These are phyloP conservation scores for Cinclus mexicanus DNA, from an alignment of 2,113 vertebrate species.

Conservation along the genomic window DNA sequence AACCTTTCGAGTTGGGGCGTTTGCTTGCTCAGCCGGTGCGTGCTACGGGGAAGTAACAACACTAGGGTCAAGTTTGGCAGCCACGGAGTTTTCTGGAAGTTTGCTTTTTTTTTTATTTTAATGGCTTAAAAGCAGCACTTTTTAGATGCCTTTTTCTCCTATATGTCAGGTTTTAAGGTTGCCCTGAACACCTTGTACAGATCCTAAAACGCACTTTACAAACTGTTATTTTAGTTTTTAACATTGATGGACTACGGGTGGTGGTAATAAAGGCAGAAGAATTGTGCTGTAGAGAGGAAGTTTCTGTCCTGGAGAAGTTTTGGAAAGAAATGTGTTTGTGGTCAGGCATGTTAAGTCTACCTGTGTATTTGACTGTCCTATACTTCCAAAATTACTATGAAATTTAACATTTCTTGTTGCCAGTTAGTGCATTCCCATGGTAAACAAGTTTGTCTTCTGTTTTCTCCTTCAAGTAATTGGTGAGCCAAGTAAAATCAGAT, in stretches of 20 bases:
- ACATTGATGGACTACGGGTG: neutral
- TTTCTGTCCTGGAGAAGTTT: neutral
- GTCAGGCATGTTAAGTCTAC: neutral
- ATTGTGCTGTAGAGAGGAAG: neutral
- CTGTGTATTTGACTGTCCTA: neutral
- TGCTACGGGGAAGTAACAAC: fast-evolving
- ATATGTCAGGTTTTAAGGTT: fast-evolving
- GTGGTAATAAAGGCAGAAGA: neutral
- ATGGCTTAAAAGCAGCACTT: neutral
- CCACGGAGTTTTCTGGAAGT: neutral
- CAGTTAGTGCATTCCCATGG: neutral
- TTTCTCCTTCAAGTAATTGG: neutral
- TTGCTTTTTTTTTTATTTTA: neutral
- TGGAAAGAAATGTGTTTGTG: neutral
- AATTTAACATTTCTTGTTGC: neutral
- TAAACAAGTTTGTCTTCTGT: neutral
- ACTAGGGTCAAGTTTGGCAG: neutral
- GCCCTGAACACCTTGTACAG: neutral
- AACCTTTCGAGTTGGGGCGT: no score
- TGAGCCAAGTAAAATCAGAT: neutral
- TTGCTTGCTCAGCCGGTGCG: neutral
- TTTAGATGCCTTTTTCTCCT: neutral
- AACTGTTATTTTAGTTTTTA: neutral
- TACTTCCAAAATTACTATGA: neutral
- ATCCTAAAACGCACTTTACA: neutral